Conservation (phyloP, 2,113 vertebrate genomes). For the Semicossyphus pulcher region DNA sequence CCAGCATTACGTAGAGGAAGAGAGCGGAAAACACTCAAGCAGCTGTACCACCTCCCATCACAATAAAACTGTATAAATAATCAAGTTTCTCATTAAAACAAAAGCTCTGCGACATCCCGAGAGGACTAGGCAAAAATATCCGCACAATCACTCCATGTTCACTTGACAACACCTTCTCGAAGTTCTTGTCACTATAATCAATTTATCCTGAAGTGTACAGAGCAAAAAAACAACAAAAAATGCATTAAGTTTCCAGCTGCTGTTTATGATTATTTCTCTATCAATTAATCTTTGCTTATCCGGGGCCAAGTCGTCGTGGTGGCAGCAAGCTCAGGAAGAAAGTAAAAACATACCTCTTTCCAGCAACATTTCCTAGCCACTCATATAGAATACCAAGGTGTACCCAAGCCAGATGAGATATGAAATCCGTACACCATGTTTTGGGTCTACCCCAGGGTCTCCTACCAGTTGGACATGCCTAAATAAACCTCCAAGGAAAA, state of each 20-base stretch:
- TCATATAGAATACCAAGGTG: no score
- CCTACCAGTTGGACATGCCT: no score
- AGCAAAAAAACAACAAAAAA: background rate
- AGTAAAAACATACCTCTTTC: background rate
- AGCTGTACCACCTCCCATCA: constrained; percentile 2
- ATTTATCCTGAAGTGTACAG: background rate
- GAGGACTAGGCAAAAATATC: constrained; percentile 13
- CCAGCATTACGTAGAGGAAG: background rate
- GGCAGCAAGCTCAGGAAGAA: background rate
- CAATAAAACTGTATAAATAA: constrained; percentile 31
- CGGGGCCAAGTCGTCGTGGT: background rate
- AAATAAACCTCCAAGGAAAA: no score
- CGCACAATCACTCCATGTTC: background rate
- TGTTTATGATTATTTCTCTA: background rate
- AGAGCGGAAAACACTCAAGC: constrained; percentile 13
- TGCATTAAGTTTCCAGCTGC: background rate
- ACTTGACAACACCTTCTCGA: background rate
- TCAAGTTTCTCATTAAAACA: constrained; percentile 28
- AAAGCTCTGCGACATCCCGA: background rate
- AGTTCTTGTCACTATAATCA: background rate
- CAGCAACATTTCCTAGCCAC: no score
- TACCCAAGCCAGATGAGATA: no score
- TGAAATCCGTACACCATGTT: no score
- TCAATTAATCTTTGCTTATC: background rate
- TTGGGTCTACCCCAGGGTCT: no score